A percentile compares a stretch with the other conserved stretches of the same genome.
Conservation (phyloP, 2,888 invertebrate species). For the Sabatieria punctata region DNA sequence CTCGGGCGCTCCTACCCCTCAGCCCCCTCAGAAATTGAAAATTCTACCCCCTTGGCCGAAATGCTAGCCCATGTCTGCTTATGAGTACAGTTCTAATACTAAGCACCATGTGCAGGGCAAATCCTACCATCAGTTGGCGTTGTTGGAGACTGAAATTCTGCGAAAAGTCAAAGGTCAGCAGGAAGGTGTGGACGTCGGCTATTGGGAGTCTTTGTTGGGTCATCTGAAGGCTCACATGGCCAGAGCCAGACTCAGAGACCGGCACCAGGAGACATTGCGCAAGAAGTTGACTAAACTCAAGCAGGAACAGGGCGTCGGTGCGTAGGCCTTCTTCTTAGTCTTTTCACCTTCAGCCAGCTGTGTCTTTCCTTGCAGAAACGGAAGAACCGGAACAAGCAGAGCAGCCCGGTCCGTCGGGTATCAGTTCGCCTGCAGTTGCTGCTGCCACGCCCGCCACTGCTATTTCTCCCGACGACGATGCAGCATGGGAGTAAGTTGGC, state of each 20-base stretch:
- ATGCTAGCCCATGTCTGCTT: too few species aligned
- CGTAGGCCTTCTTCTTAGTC: too few species aligned
- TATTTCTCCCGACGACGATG: not conserved
- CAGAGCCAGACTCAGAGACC: slow-evolving; percentile 68
- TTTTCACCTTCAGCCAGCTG: too few species aligned
- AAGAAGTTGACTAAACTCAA: slow-evolving; percentile 74
- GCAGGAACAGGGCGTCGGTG: slow-evolving; percentile 42
- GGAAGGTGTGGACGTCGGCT: slow-evolving; percentile 80
- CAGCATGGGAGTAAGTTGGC: slow-evolving; percentile 6
- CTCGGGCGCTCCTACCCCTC: too few species aligned
- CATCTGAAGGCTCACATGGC: slow-evolving; percentile 62
- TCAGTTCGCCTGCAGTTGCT: slow-evolving; percentile 4
- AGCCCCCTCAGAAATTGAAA: too few species aligned
- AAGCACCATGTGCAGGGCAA: too few species aligned
- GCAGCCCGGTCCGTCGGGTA: slow-evolving; percentile 7
- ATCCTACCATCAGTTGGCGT: slow-evolving; percentile 63
- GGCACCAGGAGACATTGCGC: slow-evolving; percentile 72
- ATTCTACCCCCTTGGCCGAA: too few species aligned
- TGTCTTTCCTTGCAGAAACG: too few species aligned
- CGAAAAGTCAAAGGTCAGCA: slow-evolving; percentile 61
- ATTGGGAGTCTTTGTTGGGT: slow-evolving; percentile 91
- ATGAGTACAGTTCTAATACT: too few species aligned
- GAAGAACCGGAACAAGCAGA: slow-evolving; percentile 4
- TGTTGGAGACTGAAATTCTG: slow-evolving; percentile 66
- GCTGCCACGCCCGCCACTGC: slow-evolving; percentile 7